Conservation (phyloP, 2,888 invertebrate species). For the Charanyca ferruginea region DNA sequence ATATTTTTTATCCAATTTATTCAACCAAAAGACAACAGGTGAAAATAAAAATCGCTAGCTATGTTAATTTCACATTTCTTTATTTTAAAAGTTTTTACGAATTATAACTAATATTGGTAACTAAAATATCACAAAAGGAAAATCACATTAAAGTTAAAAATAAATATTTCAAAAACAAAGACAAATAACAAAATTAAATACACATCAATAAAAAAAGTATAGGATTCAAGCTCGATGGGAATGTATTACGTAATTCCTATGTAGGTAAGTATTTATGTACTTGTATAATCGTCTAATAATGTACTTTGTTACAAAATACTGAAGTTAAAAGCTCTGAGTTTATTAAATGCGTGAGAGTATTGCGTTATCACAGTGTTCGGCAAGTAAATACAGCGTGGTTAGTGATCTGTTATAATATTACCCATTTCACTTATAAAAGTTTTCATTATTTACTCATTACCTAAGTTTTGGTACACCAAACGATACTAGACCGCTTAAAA, state of each 20-base stretch:
- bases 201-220: constrained; percentile 65
- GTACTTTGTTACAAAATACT: constrained; percentile 66
- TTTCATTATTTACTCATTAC: constrained; percentile 6
- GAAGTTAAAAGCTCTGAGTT: constrained; percentile 74
- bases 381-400: constrained; percentile 72
- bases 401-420: constrained; percentile 42
- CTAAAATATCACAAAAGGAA: constrained; percentile 77
- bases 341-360: constrained; percentile 75
- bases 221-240: constrained; percentile 80
- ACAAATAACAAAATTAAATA: constrained; percentile 65
- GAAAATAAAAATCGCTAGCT: constrained; percentile 51
- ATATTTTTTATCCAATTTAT: constrained; percentile 25
- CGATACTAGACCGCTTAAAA: constrained; percentile 5
- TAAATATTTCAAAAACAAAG: constrained; percentile 59
- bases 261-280: constrained; percentile 46
- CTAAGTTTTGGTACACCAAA: constrained; percentile 30
- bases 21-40: constrained; percentile 22
- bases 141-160: constrained; percentile 67
- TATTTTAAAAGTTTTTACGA: constrained; percentile 64
- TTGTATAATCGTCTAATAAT: constrained; percentile 74
- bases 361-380: constrained; percentile 78
- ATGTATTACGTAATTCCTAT: constrained; percentile 64
- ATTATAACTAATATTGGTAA: constrained; percentile 61
- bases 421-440: constrained; percentile 51
- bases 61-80: constrained; percentile 58